Conservation (phyloP, 2,113 vertebrate genomes). For the Myotis davidii region DNA sequence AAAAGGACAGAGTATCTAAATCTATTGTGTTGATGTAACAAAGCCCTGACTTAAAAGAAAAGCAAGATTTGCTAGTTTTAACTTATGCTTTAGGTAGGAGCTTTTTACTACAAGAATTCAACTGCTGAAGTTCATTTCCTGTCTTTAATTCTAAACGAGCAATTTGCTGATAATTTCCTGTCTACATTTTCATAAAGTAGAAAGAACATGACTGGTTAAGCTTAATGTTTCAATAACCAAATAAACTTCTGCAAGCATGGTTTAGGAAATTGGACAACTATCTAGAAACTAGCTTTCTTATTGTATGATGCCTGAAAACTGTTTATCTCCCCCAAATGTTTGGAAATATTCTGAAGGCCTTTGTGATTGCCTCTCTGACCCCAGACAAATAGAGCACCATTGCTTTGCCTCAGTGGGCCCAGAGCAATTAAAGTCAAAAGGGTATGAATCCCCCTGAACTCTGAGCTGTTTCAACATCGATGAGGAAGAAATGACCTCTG, state of each 20-base stretch:
- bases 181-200: slow-evolving; percentile 85
- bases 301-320: slow-evolving; percentile 77
- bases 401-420: slow-evolving; percentile 70
- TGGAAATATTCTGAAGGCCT: slow-evolving; percentile 78
- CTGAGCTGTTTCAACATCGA: slow-evolving; percentile 55
- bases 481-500: slow-evolving; percentile 66
- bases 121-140: slow-evolving; percentile 84
- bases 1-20: slow-evolving; percentile 56
- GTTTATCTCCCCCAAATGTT: slow-evolving; percentile 80
- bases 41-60: slow-evolving; percentile 74
- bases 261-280: slow-evolving; percentile 83
- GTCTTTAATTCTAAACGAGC: slow-evolving; percentile 83
- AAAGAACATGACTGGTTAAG: slow-evolving; percentile 82
- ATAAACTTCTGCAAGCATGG: slow-evolving; percentile 81
- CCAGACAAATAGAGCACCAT: slow-evolving; percentile 73
- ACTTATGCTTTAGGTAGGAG: slow-evolving; percentile 81
- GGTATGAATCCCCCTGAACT: slow-evolving; percentile 67
- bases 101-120: slow-evolving; percentile 82
- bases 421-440: slow-evolving; percentile 79
- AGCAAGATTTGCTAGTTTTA: slow-evolving; percentile 76
- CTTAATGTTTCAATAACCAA: slow-evolving; percentile 80
- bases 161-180: slow-evolving; percentile 83
- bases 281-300: slow-evolving; percentile 77
- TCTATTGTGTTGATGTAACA: slow-evolving; percentile 75
- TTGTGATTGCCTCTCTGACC: slow-evolving; percentile 79